phyloP scores from a whole-genome alignment of 2,888 invertebrate genomes.

The Cataglyphis livida region DNA sequence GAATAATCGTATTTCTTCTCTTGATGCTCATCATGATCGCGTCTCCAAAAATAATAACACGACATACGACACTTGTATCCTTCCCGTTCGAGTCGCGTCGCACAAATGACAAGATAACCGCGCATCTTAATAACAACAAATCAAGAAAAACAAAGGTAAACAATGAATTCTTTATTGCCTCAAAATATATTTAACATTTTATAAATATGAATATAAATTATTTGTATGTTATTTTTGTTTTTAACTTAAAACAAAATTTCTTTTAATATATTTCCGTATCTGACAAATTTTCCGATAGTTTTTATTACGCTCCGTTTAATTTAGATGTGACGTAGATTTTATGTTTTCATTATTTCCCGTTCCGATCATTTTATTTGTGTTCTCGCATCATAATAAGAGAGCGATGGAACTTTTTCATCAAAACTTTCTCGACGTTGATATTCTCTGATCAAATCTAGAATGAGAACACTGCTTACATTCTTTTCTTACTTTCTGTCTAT shows the following conservation, averaged over 20 bases:
- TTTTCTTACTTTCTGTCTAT: constrained; percentile 38
- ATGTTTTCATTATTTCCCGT: constrained; percentile 45
- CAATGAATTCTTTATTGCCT: neutral
- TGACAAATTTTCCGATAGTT: constrained; percentile 25
- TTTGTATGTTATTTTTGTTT: neutral
- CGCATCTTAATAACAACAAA: neutral
- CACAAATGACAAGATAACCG: too few relatives aligned
- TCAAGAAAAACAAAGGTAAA: neutral
- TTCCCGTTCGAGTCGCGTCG: too few relatives aligned
- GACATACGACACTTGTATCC: too few relatives aligned
- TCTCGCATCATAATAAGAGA: constrained; percentile 33
- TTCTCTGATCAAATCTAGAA: constrained; percentile 42
- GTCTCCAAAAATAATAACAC: too few relatives aligned
- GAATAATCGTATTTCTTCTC: too few relatives aligned
- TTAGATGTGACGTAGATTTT: constrained; percentile 40
- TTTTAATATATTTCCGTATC: constrained; percentile 26
- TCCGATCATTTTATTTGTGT: constrained; percentile 44
- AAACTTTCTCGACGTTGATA: constrained; percentile 77
- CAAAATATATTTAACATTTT: neutral
- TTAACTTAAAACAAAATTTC: neutral
- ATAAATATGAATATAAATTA: neutral
- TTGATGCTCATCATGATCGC: too few relatives aligned
- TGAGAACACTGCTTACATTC: constrained; percentile 39
- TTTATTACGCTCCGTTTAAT: constrained; percentile 27
- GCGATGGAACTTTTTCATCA: constrained; percentile 79